A percentile compares a stretch with the other conserved stretches of the same genome.
These are phyloP conservation scores for Podarcis muralis DNA, from an alignment of 2,113 vertebrate species.

Conservation along the genomic window DNA sequence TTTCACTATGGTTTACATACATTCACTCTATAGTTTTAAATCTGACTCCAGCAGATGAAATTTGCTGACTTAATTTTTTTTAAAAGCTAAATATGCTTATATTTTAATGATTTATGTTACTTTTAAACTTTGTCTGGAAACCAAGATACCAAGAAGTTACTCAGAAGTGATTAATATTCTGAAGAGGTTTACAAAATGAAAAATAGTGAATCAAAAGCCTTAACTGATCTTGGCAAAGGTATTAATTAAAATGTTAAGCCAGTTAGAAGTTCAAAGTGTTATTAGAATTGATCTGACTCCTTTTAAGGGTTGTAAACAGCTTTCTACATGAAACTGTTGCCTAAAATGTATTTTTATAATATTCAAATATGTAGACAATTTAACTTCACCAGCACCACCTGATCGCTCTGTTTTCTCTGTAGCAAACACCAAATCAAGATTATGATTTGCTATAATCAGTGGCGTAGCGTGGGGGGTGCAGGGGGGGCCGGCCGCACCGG, in stretches of 20 bases:
- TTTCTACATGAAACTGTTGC: background rate
- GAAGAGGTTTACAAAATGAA: background rate
- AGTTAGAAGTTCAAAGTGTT: conserved; percentile 12
- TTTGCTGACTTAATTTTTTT: background rate
- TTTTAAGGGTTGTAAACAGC: background rate
- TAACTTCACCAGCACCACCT: no score
- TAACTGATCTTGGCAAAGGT: conserved; percentile 16
- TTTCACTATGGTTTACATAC: background rate
- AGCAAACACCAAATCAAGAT: no score
- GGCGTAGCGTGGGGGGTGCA: no score
- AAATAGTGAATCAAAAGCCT: background rate
- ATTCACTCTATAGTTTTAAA: background rate
- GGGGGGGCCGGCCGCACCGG: no score
- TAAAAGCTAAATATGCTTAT: background rate
- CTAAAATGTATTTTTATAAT: background rate
- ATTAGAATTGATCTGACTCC: background rate
- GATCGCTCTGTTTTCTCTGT: no score
- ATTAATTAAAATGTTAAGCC: conserved; percentile 15
- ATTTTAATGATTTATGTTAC: background rate
- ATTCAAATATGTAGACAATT: background rate
- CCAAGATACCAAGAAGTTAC: background rate
- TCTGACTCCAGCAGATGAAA: background rate
- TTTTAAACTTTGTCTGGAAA: conserved; percentile 14
- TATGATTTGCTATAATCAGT: no score
- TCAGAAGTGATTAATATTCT: background rate